A percentile compares a stretch with the other conserved stretches of the same genome.
These are phyloP conservation scores for Myotis findleyi DNA, from an alignment of 2,797 vertebrate genomes.

Conservation along the genomic window DNA sequence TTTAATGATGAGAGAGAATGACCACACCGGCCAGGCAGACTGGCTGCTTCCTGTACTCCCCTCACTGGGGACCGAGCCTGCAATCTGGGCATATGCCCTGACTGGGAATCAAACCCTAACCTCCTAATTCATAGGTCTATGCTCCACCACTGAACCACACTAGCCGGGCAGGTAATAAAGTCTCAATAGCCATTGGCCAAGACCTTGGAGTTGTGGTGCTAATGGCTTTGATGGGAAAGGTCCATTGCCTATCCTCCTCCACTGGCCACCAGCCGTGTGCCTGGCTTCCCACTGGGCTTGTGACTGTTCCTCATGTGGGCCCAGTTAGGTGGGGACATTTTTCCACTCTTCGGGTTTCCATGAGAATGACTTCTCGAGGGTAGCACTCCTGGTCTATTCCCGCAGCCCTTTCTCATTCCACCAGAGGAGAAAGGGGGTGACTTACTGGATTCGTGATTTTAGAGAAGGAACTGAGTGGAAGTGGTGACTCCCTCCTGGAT, in stretches of 20 bases:
- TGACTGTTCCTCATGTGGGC: not conserved
- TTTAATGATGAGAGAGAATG: no score
- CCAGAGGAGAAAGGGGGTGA: not conserved
- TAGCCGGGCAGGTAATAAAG: not conserved
- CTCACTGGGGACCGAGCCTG: no score
- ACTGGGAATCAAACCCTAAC: no score
- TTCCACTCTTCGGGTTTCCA: not conserved
- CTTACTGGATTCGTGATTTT: not conserved
- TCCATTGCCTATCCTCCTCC: not conserved
- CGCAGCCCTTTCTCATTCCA: not conserved
- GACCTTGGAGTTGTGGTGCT: not conserved
- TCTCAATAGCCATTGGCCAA: not conserved
- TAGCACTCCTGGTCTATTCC: not conserved
- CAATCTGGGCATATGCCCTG: no score
- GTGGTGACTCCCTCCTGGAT: not conserved
- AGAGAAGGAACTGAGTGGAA: not conserved
- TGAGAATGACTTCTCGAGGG: not conserved
- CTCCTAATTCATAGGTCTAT: no score
- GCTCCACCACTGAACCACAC: not conserved
- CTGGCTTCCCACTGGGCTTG: not conserved
- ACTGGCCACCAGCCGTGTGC: not conserved
- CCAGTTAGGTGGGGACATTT: not conserved
- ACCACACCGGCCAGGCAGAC: no score
- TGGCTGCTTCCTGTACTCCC: no score
- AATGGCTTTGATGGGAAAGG: not conserved